Conservation (phyloP, 2,888 invertebrate species). For the Acrocera orbiculus region DNA sequence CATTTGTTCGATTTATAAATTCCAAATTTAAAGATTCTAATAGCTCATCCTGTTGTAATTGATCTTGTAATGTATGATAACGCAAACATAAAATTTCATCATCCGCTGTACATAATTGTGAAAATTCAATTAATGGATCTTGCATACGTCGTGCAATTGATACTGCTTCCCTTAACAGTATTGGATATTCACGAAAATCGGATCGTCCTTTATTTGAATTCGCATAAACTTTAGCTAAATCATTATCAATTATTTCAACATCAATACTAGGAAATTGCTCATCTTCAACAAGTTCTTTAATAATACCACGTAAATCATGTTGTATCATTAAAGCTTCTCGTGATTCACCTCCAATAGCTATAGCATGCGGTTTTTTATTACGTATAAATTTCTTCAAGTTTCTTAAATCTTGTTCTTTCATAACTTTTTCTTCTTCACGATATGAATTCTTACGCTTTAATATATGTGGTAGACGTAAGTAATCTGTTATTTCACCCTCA, state of each 20-base stretch:
- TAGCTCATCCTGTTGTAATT: slow-evolving; percentile 67
- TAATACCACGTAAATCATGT: slow-evolving; percentile 55
- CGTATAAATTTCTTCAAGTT: slow-evolving; percentile 65
- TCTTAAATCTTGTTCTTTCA: slow-evolving; percentile 48
- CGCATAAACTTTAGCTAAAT: slow-evolving; percentile 80
- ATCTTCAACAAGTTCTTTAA: slow-evolving; percentile 57
- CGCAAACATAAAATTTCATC: slow-evolving; percentile 91
- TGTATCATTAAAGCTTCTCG: slow-evolving; percentile 69
- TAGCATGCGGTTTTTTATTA: slow-evolving; percentile 83
- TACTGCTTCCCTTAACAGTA: slow-evolving; percentile 76
- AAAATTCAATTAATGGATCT: slow-evolving; percentile 91
- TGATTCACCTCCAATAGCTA: slow-evolving; percentile 81
- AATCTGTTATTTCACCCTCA: slow-evolving; percentile 86
- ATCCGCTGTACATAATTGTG: slow-evolving; percentile 87
- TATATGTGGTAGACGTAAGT: slow-evolving; percentile 71
- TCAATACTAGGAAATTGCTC: slow-evolving; percentile 74
- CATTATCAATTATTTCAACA: slow-evolving; percentile 87
- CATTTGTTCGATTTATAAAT: slow-evolving; percentile 88
- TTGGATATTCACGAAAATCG: slow-evolving; percentile 88
- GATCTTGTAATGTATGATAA: slow-evolving; percentile 74
- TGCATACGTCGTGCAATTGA: slow-evolving; percentile 83
- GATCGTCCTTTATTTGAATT: slow-evolving; percentile 72
- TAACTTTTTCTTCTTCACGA: slow-evolving; percentile 44
- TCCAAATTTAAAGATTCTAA: slow-evolving; percentile 72
- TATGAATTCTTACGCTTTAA: slow-evolving; percentile 63